Percentiles rank a stretch among this genome's conserved stretches.
These are phyloP conservation scores for Camelus bactrianus DNA, from an alignment of 2,113 vertebrate species.

Conservation along the genomic window DNA sequence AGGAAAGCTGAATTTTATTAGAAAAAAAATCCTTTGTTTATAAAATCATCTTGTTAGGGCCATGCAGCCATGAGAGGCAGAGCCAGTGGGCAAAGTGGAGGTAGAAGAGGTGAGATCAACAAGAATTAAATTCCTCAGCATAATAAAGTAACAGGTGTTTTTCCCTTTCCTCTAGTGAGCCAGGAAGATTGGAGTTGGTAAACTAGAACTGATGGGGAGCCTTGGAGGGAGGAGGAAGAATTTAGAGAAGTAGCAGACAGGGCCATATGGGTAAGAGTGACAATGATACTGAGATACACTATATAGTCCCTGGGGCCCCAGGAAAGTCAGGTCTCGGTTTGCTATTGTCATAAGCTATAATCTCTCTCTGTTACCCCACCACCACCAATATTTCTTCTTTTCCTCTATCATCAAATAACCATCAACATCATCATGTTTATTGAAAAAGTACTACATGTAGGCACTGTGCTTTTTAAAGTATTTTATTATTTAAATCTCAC, in stretches of 20 bases:
- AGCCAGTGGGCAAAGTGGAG: neutral
- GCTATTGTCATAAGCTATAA: neutral
- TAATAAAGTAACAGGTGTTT: constrained; percentile 33
- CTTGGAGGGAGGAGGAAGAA: neutral
- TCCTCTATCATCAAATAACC: neutral
- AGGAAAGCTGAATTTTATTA: constrained; percentile 65
- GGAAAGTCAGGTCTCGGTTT: neutral
- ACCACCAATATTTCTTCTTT: neutral
- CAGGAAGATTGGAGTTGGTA: neutral
- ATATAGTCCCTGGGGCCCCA: neutral
- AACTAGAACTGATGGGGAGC: neutral
- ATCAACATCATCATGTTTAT: neutral
- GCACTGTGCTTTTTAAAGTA: neutral
- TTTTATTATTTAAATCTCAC: neutral
- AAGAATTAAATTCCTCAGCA: neutral
- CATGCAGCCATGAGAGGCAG: neutral
- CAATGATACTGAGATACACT: neutral
- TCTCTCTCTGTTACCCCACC: neutral
- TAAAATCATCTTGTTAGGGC: constrained; percentile 56
- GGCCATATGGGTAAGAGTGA: neutral
- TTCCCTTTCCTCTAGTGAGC: neutral
- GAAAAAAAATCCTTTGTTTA: constrained; percentile 34
- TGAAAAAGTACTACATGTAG: neutral
- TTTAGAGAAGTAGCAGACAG: neutral
- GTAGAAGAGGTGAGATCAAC: neutral